Base-by-base conservation (phyloP, 2,888 invertebrate genomes). In the Phengaris arion region DNA sequence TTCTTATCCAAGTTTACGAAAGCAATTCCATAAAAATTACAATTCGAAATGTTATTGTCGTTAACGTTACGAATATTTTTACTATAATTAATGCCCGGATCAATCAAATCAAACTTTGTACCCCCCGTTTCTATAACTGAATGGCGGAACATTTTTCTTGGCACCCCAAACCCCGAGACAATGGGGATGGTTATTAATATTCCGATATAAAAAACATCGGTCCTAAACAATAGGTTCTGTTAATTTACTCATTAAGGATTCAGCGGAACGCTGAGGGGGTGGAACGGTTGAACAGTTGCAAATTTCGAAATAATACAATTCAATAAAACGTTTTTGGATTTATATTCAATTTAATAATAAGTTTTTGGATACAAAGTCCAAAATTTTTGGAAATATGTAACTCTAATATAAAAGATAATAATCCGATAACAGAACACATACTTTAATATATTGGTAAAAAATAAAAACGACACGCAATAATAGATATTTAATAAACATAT, bases 81-180 rank as follows among this genome's bases (percentile, higher is more conserved):
- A 92, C 92, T 90, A 87, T 91, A 93, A 93, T 93, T 92, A 93
- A 93, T 93, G 91, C 87, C 87, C 87, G 88, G 92, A 92, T 92
- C 93, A 90, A 93, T 93, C 93, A 92, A 91, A 89, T 87, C 85
- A 84, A 86, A 87, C 82, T 83, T 82, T 78, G 80, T 78, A 79
- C 79, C 82, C 80, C 82, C 81, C 81, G 78, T 81, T 81, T 79
- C 78, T 79, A 86, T 82, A 85, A 85, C 80, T 77, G 80, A 82
- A 82, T 81, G 81, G 80, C 81, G 79, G 81, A 81, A 82, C 82
- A 85, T 85, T 85, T 85, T 85, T 85, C 85, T 85, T 82, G 78
- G 79, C 81, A 80, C 85, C 86, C 83, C 78, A 81, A 81, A 81
- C 83, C 81, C 83, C 83, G 82, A 87, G 88, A 93, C 92, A 92